A percentile compares a stretch with the other conserved stretches of the same genome.
phyloP scores from a whole-genome alignment of 2,888 invertebrate genomes.

The Epinotia bilunana region DNA sequence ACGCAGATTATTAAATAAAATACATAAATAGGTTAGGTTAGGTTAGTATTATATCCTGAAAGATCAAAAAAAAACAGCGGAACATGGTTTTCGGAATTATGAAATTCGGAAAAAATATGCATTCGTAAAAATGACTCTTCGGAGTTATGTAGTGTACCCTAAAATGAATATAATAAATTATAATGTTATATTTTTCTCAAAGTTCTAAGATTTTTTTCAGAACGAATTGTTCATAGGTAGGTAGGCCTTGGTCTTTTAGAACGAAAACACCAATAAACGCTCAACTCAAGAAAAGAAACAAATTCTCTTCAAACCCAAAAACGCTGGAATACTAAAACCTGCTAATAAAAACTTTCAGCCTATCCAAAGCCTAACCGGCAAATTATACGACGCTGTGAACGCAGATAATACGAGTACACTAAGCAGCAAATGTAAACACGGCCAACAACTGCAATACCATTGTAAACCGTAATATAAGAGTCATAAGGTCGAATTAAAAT shows the following conservation, averaged over 20 bases:
- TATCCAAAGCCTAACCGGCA: slow-evolving; percentile 19
- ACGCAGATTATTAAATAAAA: no score
- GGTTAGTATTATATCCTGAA: no score
- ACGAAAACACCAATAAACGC: background rate
- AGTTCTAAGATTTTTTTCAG: no score
- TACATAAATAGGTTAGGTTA: no score
- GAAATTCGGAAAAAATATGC: no score
- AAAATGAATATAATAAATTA: no score
- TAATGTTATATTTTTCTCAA: no score
- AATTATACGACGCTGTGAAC: slow-evolving; percentile 20
- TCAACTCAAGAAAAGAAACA: slow-evolving; percentile 3
- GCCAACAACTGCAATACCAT: background rate
- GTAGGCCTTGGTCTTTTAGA: background rate
- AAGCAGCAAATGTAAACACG: background rate
- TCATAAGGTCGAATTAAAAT: background rate
- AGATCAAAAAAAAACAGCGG: no score
- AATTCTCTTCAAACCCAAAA: slow-evolving; percentile 13
- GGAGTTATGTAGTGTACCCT: no score
- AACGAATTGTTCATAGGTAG: no score
- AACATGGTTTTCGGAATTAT: no score
- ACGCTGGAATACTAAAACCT: slow-evolving; percentile 9
- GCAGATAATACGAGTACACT: slow-evolving; percentile 19
- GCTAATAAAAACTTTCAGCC: slow-evolving; percentile 20
- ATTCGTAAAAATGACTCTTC: no score
- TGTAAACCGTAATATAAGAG: background rate